phyloP scores from a whole-genome alignment of 2,797 vertebrate genomes.

The Helarctos malayanus region DNA sequence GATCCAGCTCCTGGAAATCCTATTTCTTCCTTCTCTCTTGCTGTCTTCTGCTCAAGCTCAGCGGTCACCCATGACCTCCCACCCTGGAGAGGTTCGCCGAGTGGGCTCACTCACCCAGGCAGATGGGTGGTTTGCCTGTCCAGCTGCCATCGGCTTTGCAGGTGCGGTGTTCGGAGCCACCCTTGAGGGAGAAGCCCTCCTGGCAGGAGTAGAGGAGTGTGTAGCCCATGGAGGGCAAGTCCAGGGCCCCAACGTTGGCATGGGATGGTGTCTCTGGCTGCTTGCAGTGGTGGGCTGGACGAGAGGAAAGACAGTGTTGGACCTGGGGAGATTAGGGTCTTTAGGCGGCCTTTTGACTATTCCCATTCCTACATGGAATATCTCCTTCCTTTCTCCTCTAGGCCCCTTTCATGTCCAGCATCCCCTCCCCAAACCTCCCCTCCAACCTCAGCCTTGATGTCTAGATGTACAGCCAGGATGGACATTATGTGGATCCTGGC shows the following conservation, averaged over 20 bases:
- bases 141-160: constrained; percentile 98
- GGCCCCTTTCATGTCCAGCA: background rate
- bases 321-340: background rate
- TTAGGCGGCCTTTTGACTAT: too few species aligned
- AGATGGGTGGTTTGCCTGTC: constrained; percentile 97
- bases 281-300: constrained; percentile 96
- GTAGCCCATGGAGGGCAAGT: constrained; percentile 98
- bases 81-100: fast-evolving
- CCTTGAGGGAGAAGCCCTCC: constrained; percentile 96
- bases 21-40: background rate
- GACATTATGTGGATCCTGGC: background rate
- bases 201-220: constrained; percentile 99
- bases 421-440: fast-evolving
- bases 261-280: constrained; percentile 96
- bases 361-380: background rate
- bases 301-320: constrained; percentile 6
- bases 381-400: background rate
- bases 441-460: background rate
- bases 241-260: constrained; percentile 96
- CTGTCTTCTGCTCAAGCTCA: background rate
- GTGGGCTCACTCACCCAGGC: constrained; percentile 91
- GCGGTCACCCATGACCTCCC: background rate
- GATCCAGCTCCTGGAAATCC: background rate
- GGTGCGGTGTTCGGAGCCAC: constrained; percentile 98
- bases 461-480: background rate